Conservation (phyloP, 2,113 vertebrate species). For the Circaetus gallicus region DNA sequence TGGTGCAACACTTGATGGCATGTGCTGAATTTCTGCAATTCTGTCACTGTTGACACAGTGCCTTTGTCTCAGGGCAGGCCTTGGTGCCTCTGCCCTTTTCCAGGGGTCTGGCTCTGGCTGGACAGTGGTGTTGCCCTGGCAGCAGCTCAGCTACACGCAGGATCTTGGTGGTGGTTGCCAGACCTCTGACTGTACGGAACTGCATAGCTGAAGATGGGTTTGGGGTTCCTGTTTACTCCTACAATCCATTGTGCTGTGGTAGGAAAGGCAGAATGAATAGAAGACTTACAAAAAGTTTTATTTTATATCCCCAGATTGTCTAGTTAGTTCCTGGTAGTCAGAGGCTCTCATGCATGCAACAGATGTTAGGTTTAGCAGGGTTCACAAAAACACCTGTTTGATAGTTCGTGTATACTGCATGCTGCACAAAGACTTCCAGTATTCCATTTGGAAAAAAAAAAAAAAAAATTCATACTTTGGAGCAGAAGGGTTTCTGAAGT, state of each 20-base stretch:
- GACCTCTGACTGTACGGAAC: background rate
- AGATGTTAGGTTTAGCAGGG: background rate
- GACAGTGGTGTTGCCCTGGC: too few relatives aligned
- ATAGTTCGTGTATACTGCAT: background rate
- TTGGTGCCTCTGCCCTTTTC: background rate
- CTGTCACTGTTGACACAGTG: background rate
- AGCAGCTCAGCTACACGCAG: background rate
- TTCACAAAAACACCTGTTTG: background rate
- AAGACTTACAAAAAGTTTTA: background rate
- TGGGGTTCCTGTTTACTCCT: background rate
- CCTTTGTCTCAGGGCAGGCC: background rate
- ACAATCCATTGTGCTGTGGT: background rate
- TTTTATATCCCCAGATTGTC: background rate
- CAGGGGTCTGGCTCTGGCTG: background rate
- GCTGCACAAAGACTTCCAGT: background rate
- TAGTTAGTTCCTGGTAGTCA: background rate
- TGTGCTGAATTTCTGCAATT: background rate
- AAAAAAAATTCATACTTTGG: background rate
- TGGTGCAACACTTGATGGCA: background rate
- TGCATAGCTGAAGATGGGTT: background rate
- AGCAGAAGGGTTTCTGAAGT: background rate
- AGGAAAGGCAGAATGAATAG: background rate
- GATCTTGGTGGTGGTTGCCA: background rate
- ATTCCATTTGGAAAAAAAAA: background rate
- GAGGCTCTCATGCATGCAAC: background rate